Percentiles rank a stretch among this genome's conserved stretches.
Evolutionary conservation across 2,888 invertebrate species (phyloP).

Genomic region (Amblyteles armatorius): DNA sequence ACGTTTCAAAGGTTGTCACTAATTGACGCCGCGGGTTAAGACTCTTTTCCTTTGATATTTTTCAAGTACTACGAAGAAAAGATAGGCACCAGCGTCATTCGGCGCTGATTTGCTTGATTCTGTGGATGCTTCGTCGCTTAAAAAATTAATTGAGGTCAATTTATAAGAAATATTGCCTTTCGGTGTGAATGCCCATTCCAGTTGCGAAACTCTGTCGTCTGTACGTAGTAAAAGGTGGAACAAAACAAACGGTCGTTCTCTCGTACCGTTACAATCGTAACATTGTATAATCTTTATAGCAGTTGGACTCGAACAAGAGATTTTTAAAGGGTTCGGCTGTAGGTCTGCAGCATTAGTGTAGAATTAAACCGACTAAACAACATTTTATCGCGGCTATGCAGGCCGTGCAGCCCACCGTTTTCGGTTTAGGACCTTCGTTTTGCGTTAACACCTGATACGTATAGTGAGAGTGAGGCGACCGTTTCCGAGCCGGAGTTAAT

Average conservation of each 20-base stretch:
- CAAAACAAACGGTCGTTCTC: constrained; percentile 52
- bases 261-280: constrained; percentile 57
- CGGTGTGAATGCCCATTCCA: neutral
- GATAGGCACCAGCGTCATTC: constrained; percentile 22
- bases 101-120: neutral
- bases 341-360: constrained; percentile 37
- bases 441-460: constrained; percentile 75
- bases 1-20: constrained; percentile 57
- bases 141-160: too few species aligned
- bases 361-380: constrained; percentile 64
- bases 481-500: constrained; percentile 78
- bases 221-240: constrained; percentile 20
- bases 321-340: constrained; percentile 59
- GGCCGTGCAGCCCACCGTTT: constrained; percentile 65
- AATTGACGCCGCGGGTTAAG: constrained; percentile 69
- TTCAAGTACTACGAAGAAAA: constrained; percentile 9
- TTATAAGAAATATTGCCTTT: too few species aligned
- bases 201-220: constrained; percentile 28
- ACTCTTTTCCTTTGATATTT: constrained; percentile 30
- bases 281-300: constrained; percentile 10
- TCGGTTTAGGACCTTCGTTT: constrained; percentile 76
- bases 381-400: constrained; percentile 70
- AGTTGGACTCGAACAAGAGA: constrained; percentile 36
- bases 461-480: constrained; percentile 52
- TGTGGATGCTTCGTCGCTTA: too few species aligned